Base-by-base conservation (phyloP, 2,888 invertebrate genomes). In the Strigamia transsilvanica region DNA sequence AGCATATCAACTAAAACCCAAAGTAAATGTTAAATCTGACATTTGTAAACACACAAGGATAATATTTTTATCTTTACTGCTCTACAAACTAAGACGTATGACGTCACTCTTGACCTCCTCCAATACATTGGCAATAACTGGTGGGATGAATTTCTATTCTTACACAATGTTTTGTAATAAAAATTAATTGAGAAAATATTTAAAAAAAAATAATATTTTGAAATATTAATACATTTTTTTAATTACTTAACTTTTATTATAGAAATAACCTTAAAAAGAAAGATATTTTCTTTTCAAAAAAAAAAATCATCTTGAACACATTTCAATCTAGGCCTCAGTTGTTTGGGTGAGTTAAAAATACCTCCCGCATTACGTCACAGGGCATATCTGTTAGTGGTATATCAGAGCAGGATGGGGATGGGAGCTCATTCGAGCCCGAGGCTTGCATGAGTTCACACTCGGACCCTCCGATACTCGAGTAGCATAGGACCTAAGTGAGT, bases 311-410 rank as follows among this genome's bases (percentile, higher is more conserved):
- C 12, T 73, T 73, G 73, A 27, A 73, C 73, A 73, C 73, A 73
- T 73, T 73, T 73, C 73, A 73, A 73, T 73, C 73, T 32, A 73
- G 73, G 73, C 73, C 73, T 73, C 73, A 73, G 73, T 73, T 73
- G 73, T 73, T 73, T 73, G 73, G 73, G 73, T 73, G 73, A 73
- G 73, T 73, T 73, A 73, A 27, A 73, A 73, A 73, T 73, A 73
- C 73, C 56, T 27, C 73, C 27, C 12, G 32, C 10, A 73, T 73
- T 73, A 73, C 73, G 73, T 73, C 73, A 73, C 32, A 73, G 73
- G 32, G 73, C 27, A 56, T 56, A 56, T 56, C 56, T 56, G 23
- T 73, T 73, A n/a, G 73, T 32, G 73, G 73, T 73, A 73, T 73
- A 73, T 23, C 12, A 73, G 73, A 73, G 27, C 73, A 73, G 73